These are phyloP conservation scores for Sialia sialis DNA, from an alignment of 2,113 vertebrate species.

Conservation along the genomic window DNA sequence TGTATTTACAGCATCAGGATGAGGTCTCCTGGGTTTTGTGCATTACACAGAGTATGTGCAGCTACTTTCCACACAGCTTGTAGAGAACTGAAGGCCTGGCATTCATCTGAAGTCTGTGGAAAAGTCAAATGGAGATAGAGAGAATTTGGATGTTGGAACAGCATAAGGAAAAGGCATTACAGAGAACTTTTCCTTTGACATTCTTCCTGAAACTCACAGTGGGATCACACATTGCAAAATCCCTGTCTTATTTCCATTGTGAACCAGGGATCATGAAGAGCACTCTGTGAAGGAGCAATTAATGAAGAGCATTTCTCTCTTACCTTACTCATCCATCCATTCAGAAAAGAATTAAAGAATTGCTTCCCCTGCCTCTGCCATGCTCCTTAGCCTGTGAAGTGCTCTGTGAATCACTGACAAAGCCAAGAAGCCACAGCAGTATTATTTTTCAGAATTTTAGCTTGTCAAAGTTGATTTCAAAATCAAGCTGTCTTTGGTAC, in stretches of 20 bases:
- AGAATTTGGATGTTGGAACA: neutral
- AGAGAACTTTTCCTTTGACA: neutral
- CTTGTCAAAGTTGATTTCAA: slow-evolving; percentile 25
- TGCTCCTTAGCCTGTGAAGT: neutral
- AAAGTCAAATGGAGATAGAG: neutral
- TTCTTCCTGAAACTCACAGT: neutral
- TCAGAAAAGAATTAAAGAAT: neutral
- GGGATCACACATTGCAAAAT: neutral
- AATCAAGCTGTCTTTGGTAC: neutral
- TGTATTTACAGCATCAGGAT: neutral
- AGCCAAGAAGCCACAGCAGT: neutral
- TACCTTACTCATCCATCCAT: neutral
- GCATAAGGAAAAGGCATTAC: neutral
- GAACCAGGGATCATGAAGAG: neutral
- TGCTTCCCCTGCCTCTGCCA: neutral
- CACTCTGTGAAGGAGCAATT: neutral
- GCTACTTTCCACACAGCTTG: neutral
- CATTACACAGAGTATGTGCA: neutral
- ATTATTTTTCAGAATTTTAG: neutral
- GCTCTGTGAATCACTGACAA: neutral
- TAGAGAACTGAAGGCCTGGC: neutral
- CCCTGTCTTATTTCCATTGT: neutral
- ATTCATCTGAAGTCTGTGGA: neutral
- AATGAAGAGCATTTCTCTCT: neutral
- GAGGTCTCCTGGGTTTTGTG: neutral